phyloP scores from a whole-genome alignment of 2,797 vertebrate genomes.

The Phaenicophaeus curvirostris region DNA sequence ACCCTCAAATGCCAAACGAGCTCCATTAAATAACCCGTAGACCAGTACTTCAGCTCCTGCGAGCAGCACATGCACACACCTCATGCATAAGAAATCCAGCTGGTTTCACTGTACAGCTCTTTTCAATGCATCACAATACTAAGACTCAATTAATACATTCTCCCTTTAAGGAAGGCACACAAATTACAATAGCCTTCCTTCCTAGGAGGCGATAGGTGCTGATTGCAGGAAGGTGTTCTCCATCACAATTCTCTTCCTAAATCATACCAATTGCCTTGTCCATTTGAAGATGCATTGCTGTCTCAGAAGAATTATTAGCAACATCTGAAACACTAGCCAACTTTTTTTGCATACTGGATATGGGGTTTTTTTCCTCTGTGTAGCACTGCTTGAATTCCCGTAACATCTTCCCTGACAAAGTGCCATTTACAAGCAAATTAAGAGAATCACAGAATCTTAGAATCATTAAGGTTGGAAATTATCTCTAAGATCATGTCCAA shows the following conservation, averaged over 20 bases:
- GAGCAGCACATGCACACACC: accelerated
- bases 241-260: not conserved
- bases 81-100: not conserved
- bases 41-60: not conserved
- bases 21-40: not conserved
- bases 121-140: not conserved
- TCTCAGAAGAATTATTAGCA: not conserved
- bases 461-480: too few species aligned
- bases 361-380: not conserved
- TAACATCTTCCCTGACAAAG: not conserved
- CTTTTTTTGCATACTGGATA: not conserved
- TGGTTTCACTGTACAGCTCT: not conserved
- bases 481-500: too few species aligned
- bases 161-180: not conserved
- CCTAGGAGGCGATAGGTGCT: not conserved
- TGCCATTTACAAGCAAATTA: slow-evolving; percentile 22
- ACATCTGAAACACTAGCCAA: not conserved
- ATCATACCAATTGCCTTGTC: not conserved
- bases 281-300: not conserved
- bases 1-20: not conserved
- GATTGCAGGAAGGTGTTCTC: not conserved
- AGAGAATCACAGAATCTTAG: not conserved
- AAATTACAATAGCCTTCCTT: not conserved
- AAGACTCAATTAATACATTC: not conserved
- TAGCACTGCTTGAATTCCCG: not conserved